These are phyloP conservation scores for Gallinago solitaria DNA, from an alignment of 2,797 vertebrate species.

Conservation along the genomic window DNA sequence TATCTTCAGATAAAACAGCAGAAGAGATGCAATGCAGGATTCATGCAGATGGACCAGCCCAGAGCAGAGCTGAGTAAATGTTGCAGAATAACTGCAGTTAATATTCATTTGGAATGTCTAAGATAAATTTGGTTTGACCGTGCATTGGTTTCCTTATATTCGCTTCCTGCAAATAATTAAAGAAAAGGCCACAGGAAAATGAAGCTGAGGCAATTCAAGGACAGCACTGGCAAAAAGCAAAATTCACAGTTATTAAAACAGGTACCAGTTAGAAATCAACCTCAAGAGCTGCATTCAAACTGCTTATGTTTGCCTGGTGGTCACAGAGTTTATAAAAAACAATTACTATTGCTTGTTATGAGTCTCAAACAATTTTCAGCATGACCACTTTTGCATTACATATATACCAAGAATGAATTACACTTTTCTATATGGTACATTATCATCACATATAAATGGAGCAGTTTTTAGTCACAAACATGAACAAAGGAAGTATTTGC, in stretches of 20 bases:
- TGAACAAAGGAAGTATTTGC: not conserved
- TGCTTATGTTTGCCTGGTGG: not conserved
- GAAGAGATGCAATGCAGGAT: not conserved
- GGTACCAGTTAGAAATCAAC: not conserved
- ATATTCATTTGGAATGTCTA: not conserved
- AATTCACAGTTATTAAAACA: not conserved
- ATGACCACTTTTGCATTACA: not conserved
- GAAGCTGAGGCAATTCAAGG: not conserved
- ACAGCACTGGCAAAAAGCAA: conserved; percentile 3
- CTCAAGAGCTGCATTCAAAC: not conserved
- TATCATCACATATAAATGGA: not conserved
- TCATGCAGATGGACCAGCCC: not conserved
- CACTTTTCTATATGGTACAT: not conserved
- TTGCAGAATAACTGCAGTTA: not conserved
- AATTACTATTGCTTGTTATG: not conserved
- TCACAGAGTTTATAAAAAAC: not conserved
- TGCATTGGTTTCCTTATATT: not conserved
- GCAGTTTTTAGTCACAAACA: not conserved
- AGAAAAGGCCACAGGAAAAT: conserved; percentile 16
- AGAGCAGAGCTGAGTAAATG: not conserved
- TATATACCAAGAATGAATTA: not conserved
- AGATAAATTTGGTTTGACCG: not conserved
- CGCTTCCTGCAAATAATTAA: not conserved
- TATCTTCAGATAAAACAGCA: not conserved
- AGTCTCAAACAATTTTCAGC: not conserved